Percentiles rank a stretch among this genome's conserved stretches.
phyloP scores from a whole-genome alignment of 2,888 invertebrate genomes.

The Mimachlamys varia region DNA sequence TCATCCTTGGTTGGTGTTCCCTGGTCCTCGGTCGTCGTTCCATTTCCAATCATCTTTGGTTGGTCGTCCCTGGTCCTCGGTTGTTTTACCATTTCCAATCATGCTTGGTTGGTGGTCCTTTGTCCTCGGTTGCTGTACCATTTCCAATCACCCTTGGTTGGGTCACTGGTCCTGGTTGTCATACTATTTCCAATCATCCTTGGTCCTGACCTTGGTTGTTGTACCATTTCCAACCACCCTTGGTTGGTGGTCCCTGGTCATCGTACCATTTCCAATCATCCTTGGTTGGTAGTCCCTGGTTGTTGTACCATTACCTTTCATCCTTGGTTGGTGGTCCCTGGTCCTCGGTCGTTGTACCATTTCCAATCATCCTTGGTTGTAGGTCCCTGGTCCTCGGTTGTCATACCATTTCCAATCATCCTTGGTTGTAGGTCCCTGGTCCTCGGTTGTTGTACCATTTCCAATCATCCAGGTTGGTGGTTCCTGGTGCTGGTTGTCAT shows the following conservation, averaged over 20 bases:
- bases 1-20: too few relatives aligned
- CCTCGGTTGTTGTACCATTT: not conserved
- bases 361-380: not conserved
- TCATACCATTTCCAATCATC: not conserved
- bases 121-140: not conserved
- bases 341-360: not conserved
- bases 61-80: not conserved
- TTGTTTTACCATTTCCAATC: not conserved
- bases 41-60: not conserved
- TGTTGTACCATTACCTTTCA: too few relatives aligned
- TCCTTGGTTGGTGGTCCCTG: not conserved
- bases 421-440: not conserved
- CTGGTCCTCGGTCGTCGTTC: not conserved
- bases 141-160: not conserved
- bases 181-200: too few relatives aligned
- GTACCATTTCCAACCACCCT: too few relatives aligned
- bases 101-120: not conserved
- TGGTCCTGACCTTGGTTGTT: too few relatives aligned
- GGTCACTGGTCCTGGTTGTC: not conserved
- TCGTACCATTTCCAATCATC: too few relatives aligned
- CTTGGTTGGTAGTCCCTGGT: too few relatives aligned
- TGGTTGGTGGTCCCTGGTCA: too few relatives aligned
- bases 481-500: not conserved
- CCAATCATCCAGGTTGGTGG: not conserved
- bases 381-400: too few relatives aligned